These are phyloP conservation scores for Caenorhabditis sinica DNA, from an alignment of 2,888 invertebrate species.

Conservation along the genomic window DNA sequence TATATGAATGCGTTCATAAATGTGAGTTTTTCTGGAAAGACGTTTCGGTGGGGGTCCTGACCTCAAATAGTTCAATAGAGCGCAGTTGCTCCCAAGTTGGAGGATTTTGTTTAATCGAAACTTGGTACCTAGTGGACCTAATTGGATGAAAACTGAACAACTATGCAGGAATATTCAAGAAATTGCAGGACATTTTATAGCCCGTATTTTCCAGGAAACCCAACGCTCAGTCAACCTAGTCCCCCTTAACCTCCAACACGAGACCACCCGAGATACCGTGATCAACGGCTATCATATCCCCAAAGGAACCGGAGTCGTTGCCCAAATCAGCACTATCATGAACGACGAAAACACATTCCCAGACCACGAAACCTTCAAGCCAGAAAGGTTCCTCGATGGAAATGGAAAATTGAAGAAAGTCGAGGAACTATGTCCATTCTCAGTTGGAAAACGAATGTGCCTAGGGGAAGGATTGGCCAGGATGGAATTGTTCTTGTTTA, in stretches of 20 bases:
- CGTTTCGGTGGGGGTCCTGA: too few relatives aligned
- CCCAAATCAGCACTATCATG: slow-evolving; percentile 67
- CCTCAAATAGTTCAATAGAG: too few relatives aligned
- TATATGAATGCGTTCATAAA: slow-evolving; percentile 71
- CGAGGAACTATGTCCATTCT: slow-evolving; percentile 57
- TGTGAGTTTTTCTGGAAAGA: too few relatives aligned
- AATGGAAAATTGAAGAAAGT: slow-evolving; percentile 71
- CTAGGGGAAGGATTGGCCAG: slow-evolving; percentile 61
- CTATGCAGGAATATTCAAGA: too few relatives aligned
- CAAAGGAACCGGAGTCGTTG: slow-evolving; percentile 60
- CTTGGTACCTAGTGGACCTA: too few relatives aligned
- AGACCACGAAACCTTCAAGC: slow-evolving; percentile 73
- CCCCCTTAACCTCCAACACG: slow-evolving; percentile 64
- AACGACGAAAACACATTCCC: slow-evolving; percentile 70
- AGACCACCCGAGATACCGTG: slow-evolving; percentile 47
- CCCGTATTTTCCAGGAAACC: slow-evolving; percentile 64
- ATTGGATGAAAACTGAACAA: too few relatives aligned
- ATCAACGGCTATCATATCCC: slow-evolving; percentile 57
- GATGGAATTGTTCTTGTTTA: slow-evolving; percentile 59
- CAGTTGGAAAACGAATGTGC: slow-evolving; percentile 58
- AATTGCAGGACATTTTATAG: too few relatives aligned
- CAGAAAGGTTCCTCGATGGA: slow-evolving; percentile 74
- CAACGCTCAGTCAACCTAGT: slow-evolving; percentile 67
- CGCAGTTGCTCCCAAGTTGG: neutral
- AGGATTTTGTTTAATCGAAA: neutral